phyloP scores from a whole-genome alignment of 2,113 vertebrate species.

The Gavia stellata region DNA sequence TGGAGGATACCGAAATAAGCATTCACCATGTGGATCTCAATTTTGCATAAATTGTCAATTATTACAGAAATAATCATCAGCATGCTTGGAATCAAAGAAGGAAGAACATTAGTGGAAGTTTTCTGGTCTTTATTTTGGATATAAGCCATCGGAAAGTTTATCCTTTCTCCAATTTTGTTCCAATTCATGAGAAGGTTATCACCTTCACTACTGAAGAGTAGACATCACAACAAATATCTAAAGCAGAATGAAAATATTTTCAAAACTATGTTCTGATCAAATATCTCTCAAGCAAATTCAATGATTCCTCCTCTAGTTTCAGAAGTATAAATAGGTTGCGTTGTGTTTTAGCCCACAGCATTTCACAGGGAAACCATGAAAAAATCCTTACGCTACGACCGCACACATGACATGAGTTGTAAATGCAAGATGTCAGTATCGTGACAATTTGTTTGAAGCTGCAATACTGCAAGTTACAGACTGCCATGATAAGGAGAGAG shows the following conservation, averaged over 20 bases:
- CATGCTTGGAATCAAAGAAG: neutral
- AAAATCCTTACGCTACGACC: neutral
- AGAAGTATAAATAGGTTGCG: neutral
- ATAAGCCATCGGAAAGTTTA: neutral
- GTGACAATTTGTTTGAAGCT: neutral
- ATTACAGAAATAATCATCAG: neutral
- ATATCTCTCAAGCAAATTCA: neutral
- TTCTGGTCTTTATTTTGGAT: neutral
- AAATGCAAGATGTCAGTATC: neutral
- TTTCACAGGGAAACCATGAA: neutral
- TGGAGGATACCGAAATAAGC: neutral
- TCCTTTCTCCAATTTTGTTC: neutral
- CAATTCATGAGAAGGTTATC: neutral
- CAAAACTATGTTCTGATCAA: neutral
- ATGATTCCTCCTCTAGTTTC: neutral
- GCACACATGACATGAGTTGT: accelerated
- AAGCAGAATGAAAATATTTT: neutral
- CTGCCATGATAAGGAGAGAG: neutral
- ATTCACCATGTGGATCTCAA: neutral
- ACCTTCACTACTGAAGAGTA: neutral
- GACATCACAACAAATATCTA: neutral
- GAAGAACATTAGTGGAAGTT: neutral
- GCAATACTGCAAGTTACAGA: neutral
- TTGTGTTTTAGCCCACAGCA: neutral
- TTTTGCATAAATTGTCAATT: neutral